Evolutionary conservation across 2,797 vertebrate species (phyloP), one percentile per base, ranked within the genome.

Genomic region (Eulemur rubriventer): DNA sequence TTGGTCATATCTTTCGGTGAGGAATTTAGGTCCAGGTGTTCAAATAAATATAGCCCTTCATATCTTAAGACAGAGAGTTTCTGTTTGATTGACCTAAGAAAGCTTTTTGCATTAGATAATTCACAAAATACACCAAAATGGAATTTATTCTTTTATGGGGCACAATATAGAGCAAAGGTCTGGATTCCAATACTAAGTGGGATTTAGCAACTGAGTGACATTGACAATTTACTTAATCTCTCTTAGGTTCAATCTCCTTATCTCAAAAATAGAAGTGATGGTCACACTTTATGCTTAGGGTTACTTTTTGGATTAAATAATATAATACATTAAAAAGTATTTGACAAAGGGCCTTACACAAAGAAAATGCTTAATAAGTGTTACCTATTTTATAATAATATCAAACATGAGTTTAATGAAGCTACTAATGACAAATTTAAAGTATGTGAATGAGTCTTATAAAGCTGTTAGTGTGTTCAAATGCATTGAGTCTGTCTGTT

Each of bases 291-390:
- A 72, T 50, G 24, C 10, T 75, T 89, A 43, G 14, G 28, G 35
- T n/a, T 91, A 72, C 20, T 92, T 69, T 59, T 70, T 91, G 33
- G 5, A 81, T 78, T 67, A 78, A 72, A 55, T 80, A 88, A 90
- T 57, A 50, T 14, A 67, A 38, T 38, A 43, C 26, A 95, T 50
- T 43, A 57, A 94, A 92, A 70, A 43, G 30, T 73, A 22, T 81
- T 82, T 69, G 92, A 76, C 59, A n/a, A 89, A 87, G 52, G 75
- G 14, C 1, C 14, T 93, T 61, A 7, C 20, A 76, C 22, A 73
- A 84, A 93, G 38, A 26, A 93, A 79, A 80, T 87, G 26, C 50
- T 93, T 75, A 69, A 43, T 76, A 97, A 70, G 61, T 63, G 8
- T 14, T 48, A 89, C 7, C 30, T 91, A 57, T 88, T 92, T 90